Evolutionary conservation across 1,140 invertebrate species (phyloP), one percentile per base, ranked within the genome.

Genomic region (Leptinotarsa undecemlineata): DNA sequence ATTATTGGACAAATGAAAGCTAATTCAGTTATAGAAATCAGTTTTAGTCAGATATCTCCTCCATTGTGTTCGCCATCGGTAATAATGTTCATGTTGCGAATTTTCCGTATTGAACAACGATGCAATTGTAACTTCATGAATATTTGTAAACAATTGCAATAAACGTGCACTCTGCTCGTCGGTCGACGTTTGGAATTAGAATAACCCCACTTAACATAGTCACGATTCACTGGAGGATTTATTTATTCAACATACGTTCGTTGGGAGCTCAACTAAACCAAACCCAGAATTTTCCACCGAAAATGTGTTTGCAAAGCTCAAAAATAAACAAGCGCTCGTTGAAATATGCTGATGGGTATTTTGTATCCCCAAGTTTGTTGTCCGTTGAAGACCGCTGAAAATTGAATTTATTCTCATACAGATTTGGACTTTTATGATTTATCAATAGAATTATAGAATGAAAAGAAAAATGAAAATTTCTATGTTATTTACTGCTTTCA

Each of bases 181-280:
- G n/a, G 15, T n/a, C 51, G 15, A 57, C n/a, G 51, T 57, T 57
- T 19, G n/a, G 51, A 57, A 57, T 57, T 57, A 57, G 51, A 57
- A 57, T 57, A 57, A 57, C 51, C 51, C 51, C 51, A 57, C 51
- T 57, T 57, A 57, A 57, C 51, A 57, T 57, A 57, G 51, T 57
- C 51, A 57, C 51, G 51, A 57, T 57, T 19, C 51, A 57, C 15
- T 57, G 17, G 15, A 57, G 51, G 51, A 57, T 57, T 57, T 57
- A 6, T 57, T 57, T 57, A 57, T 57, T 19, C n/a, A 19, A 57
- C 51, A 57, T 57, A 57, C 51, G 51, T 57, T 57, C n/a, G n/a
- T 57, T 57, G 15, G n/a, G 51, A 57, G 51, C n/a, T 57, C 51
- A 15, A 57, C 51, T 57, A 0, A 57, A 57, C 51, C 14, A 19